Percentiles rank a stretch among this genome's conserved stretches.
These are phyloP conservation scores for Pachyramphus minor DNA, from an alignment of 2,113 vertebrate genomes.

Conservation along the genomic window DNA sequence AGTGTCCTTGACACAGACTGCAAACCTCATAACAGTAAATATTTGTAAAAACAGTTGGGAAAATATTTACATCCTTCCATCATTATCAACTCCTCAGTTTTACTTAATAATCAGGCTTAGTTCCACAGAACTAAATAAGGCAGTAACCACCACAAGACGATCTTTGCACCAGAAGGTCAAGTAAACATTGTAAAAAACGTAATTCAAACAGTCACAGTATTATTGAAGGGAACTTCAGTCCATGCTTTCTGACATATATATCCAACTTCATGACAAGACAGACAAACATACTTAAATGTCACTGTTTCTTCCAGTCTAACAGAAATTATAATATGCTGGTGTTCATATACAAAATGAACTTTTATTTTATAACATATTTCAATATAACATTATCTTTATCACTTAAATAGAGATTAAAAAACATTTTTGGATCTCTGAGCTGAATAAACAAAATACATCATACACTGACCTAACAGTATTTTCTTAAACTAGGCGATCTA, in stretches of 20 bases:
- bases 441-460: neutral
- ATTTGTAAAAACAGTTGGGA: neutral
- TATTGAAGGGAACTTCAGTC: neutral
- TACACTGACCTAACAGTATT: neutral
- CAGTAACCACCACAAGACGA: neutral
- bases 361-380: neutral
- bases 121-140: conserved; percentile 38
- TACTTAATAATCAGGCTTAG: neutral
- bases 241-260: neutral
- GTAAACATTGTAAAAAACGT: neutral
- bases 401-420: neutral
- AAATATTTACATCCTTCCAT: neutral
- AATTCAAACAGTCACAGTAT: neutral
- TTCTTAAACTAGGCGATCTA: neutral
- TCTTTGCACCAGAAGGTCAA: neutral
- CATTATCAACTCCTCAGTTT: neutral
- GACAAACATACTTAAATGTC: neutral
- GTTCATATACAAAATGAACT: neutral
- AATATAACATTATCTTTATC: neutral
- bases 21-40: neutral
- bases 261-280: neutral
- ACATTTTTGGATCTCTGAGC: neutral
- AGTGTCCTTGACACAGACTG: neutral
- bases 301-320: neutral
- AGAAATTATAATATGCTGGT: neutral